Evolutionary conservation across 2,797 vertebrate species (phyloP), one percentile per base, ranked within the genome.

Genomic region (Dendrocincla tyrannina): DNA sequence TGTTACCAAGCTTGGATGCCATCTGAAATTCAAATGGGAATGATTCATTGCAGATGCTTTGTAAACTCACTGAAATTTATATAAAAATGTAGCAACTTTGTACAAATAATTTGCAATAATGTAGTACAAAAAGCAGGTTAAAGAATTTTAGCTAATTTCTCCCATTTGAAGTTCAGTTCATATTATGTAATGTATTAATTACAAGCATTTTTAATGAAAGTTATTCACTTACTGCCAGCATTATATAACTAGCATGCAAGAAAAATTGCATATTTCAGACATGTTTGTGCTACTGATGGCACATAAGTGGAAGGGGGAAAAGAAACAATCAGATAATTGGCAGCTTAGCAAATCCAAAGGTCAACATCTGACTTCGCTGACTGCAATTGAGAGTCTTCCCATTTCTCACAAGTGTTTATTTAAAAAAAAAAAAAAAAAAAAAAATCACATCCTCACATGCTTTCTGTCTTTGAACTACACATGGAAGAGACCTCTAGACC

Each of bases 1-100:
- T 96, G 66, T 92, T 95, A 94, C 74, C 66, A 94, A 92, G 81
- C 78, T 90, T 79, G 91, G 86, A 88, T 89, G 79, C 60, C 87
- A 93, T 96, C 89, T 95, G 88, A 95, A 95, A 85, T 91, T 69
- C 91, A 91, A 72, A 77, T 10, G 33, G 89, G 60, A 84, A 89
- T 81, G 70, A 89, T 81, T 92, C 88, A 68, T 39, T 88, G 63
- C 39, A 95, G 55, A 93, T 75, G 74, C 79, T 93, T 85, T 93
- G 50, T 79, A 95, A 96, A 95, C n/a, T 77, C 78, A 28, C 25
- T 17, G 62, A 94, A 63, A 95, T 85, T 64, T 30, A 66, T 60
- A 84, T 25, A 20, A 49, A 88, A 63, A 60, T 7, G 37, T 52
- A 50, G 50, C 17, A 86, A 66, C 92, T 50, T 56, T 25, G 27